Percentiles rank a stretch among this genome's conserved stretches.
These are phyloP conservation scores for Harpalus rufipes DNA, from an alignment of 2,888 invertebrate genomes.

Conservation along the genomic window DNA sequence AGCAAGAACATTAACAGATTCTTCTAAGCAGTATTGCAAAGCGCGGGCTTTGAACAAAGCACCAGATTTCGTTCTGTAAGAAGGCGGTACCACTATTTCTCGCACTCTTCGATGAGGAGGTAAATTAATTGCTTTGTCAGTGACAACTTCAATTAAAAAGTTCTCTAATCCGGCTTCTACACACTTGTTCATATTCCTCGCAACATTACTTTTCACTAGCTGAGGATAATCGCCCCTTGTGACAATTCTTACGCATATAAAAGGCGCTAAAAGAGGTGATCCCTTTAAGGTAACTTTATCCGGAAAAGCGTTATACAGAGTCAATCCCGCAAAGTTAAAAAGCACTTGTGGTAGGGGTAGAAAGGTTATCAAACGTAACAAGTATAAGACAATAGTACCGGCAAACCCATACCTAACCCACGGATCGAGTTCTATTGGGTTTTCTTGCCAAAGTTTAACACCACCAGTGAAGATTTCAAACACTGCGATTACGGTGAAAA, in stretches of 20 bases:
- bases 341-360: conserved; percentile 93
- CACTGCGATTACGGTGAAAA: conserved; percentile 85
- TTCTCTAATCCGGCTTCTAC: conserved; percentile 95
- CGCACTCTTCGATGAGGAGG: conserved; percentile 89
- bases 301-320: conserved; percentile 96
- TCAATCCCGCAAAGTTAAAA: conserved; percentile 92
- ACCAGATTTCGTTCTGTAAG: conserved; percentile 93
- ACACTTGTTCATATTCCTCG: conserved; percentile 92
- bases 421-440: conserved; percentile 84
- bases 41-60: conserved; percentile 97
- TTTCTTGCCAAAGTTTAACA: conserved; percentile 78
- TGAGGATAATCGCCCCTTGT: conserved; percentile 96
- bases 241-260: conserved; percentile 95
- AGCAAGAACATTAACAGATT: conserved; percentile 89
- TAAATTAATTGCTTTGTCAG: conserved; percentile 90
- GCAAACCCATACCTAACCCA: conserved; percentile 89
- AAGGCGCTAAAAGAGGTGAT: conserved; percentile 94
- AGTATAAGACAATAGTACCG: conserved; percentile 86
- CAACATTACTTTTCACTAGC: conserved; percentile 91
- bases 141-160: conserved; percentile 97
- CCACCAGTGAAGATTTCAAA: conserved; percentile 82
- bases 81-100: conserved; percentile 92
- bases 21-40: conserved; percentile 96
- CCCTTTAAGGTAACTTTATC: conserved; percentile 87
- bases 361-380: conserved; percentile 88